Base-by-base conservation (phyloP, 2,888 invertebrate species). In the Andrena dorsata region DNA sequence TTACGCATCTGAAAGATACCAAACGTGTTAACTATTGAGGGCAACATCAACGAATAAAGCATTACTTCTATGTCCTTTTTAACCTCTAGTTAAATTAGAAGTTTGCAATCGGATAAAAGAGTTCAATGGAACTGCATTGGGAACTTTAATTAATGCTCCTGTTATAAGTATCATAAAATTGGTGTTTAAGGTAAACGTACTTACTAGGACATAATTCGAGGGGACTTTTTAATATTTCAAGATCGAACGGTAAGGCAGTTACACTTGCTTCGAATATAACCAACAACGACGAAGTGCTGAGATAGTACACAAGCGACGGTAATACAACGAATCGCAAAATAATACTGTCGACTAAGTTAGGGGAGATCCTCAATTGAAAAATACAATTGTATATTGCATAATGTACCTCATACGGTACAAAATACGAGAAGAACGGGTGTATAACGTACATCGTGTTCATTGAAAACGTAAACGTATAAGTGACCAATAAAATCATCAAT, bases 251-350 rank as follows among this genome's bases (percentile, higher is more conserved):
- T 49, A 23, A 51, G 60, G 35, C 49, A 76, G 20, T 30, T 28
- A 26, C 32, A 49, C 10, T 41, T 35, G 41, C 35, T 56, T 76
- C 53, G 30, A 68, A 58, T 13, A 32, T 30, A 61, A 66, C 60
- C 66, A 71, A 71, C 70, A 30, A 79, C 51, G 65, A 66, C 51
- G 30, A 78, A 49, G 49, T 49, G 56, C 35, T 41, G 28, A 61
- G 35, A 69, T 63, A 20, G 68, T 64, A 49, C 23, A 65, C 58
- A 72, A 64, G 71, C 70, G 58, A 75, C 61, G 76, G 71, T 80
- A 69, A 82, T 82, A 86, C 85, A 87, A 86, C 86, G 87, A 86
- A 83, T 85, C 41, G 85, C 83, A 76, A 72, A 73, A 74, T 56
- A 77, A 53, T 78, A 77, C 63, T 53, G 80, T 77, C 78, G 71